Evolutionary conservation across 2,888 invertebrate species (phyloP).

Genomic region (Dryococelus australis): DNA sequence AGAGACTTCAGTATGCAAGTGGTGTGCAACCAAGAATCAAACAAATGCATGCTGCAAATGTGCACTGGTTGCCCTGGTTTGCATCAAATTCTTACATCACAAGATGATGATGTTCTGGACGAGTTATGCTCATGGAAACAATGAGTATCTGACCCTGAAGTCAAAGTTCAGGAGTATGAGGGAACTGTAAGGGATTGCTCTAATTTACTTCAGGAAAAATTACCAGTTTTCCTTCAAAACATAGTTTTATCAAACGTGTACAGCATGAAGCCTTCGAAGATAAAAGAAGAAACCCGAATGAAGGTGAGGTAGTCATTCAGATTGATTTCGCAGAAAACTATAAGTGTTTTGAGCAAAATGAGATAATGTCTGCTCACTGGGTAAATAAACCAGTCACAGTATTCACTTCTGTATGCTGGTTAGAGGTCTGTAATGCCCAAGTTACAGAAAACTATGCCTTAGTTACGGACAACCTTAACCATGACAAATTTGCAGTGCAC

Average conservation of each 20-base stretch:
- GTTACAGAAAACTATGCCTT: conserved; percentile 17
- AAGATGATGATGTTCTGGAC: neutral
- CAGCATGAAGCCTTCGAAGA: conserved; percentile 17
- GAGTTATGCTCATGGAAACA: neutral
- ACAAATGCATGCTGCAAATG: neutral
- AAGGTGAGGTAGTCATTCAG: neutral
- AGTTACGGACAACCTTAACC: conserved; percentile 24
- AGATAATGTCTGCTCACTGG: conserved; percentile 25
- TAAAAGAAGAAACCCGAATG: neutral
- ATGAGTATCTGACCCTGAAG: neutral
- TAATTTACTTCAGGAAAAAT: neutral
- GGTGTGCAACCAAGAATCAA: neutral
- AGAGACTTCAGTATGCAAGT: neutral
- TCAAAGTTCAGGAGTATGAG: neutral
- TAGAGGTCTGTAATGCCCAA: neutral
- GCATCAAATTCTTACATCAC: neutral
- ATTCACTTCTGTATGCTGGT: conserved; percentile 17
- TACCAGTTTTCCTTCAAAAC: neutral
- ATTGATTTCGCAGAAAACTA: conserved; percentile 28
- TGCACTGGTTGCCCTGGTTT: neutral
- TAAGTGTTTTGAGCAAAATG: conserved; percentile 17
- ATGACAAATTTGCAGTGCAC: conserved; percentile 23
- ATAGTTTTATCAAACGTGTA: neutral
- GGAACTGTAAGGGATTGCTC: conserved; percentile 17
- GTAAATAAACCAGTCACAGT: conserved; percentile 25